Evolutionary conservation across 2,113 vertebrate species (phyloP).

Genomic region (Poecile atricapillus): DNA sequence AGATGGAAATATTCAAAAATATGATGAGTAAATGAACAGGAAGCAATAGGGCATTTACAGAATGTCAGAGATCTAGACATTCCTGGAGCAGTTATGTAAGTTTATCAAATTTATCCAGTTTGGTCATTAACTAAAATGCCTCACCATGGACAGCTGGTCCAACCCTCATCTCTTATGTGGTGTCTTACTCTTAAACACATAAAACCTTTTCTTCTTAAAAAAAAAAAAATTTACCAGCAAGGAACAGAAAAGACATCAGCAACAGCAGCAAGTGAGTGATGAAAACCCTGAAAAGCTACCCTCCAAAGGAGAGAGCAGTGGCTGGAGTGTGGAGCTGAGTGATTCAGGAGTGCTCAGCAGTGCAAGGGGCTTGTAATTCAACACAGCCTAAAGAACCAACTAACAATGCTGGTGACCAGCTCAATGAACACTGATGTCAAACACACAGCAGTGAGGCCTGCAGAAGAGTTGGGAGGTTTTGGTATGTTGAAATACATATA

Average conservation of each 20-base stretch:
- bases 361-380: rapidly evolving
- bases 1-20: neutral
- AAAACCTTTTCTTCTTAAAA: neutral
- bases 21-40: neutral
- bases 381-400: neutral
- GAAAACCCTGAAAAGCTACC: neutral
- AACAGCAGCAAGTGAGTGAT: neutral
- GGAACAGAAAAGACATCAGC: neutral
- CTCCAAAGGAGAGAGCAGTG: neutral
- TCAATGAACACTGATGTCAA: neutral
- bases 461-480: neutral
- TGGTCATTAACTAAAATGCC: neutral
- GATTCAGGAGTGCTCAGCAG: neutral
- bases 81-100: neutral
- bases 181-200: neutral
- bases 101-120: neutral
- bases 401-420: neutral
- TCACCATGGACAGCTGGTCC: neutral
- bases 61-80: neutral
- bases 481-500: neutral
- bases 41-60: neutral
- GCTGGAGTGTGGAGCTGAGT: neutral
- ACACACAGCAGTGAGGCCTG: neutral
- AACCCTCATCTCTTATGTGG: neutral
- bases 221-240: neutral